Evolutionary conservation across 1,140 invertebrate species (phyloP), one percentile per base, ranked within the genome.

Genomic region (Drosophila subobscura): DNA sequence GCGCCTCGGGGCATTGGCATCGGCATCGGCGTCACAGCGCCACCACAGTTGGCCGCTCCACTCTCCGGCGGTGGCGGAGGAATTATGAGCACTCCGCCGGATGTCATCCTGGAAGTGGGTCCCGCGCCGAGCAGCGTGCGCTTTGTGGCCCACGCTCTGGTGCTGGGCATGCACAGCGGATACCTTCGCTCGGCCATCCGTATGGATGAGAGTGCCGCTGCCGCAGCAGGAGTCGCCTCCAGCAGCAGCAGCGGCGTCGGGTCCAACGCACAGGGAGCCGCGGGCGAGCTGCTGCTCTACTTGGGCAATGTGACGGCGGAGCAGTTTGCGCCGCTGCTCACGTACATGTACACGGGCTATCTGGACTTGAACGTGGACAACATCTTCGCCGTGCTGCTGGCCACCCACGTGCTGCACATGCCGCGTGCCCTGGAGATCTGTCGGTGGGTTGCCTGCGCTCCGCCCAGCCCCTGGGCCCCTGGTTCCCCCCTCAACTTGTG

Each of bases 271-370:
- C 37, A 0, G 23, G 50, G 12, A 12, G n/a, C 52, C 3, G 25
- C 61, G 2, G 57, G 92, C 78, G 71, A 92, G 85, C 59, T 92
- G 80, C 14, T 93, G 72, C 91, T 94, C 7, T 89, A 92, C 45
- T 91, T 94, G 29, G 93, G 94, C 23, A 94, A 94, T 77, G 92
- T 95, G 0, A 93, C 92, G 2, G 93, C 95, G 2, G 95, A 95
- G 63, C 94, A 95, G 45, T 96, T 96, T 78, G 94, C 94, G 1
- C 94, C 95, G 0, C 81, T 96, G 2, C 92, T 96, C 2, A 94
- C 95, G 7, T 96, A 95, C 89, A 96, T 96, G 95, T 96, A 96
- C 91, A 96, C 95, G 2, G 95, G 95, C 1, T 94, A 94, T 51
- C 89, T 96, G 56, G 95, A 96, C 71, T 91, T 96, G 20, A 95